Evolutionary conservation across 2,888 invertebrate species (phyloP), one percentile per base, ranked within the genome.

Genomic region (Lycia hirtaria): DNA sequence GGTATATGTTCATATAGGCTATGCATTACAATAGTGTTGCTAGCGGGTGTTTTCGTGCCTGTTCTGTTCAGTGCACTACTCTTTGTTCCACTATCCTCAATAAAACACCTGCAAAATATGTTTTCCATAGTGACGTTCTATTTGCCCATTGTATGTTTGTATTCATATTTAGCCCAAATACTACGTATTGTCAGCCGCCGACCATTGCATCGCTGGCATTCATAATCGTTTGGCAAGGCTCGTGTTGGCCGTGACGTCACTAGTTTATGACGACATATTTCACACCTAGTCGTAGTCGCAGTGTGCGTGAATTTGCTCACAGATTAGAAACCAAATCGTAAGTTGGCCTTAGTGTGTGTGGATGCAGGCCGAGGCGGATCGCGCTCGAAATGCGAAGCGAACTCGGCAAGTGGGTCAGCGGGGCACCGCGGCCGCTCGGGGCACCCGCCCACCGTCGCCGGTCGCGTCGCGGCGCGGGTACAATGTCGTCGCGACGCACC

Each of bases 371-470:
- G 57, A 81, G 81, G 84, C 85, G 80, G 82, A 83, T 83, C 87
- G 87, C 82, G 87, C 80, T 87, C 83, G 83, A 84, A 85, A 89
- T 88, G 89, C 89, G 89, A 88, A 86, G 88, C 78, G 54, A 54
- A 83, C 81, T 84, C 83, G 73, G 82, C 85, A 91, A 87, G 78
- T 91, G 83, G 91, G 91, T 91, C 88, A 90, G 81, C 87, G 77
- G 92, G 88, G 80, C 89, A 86, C 84, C 78, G 73, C 81, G 41
- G 43, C 82, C 76, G 76, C 73, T 73, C 75, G 76, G 75, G 74
- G 70, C 74, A 73, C 75, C 74, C 71, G 72, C 73, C 69, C 71
- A 69, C 47, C 44, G 45, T 9, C 56, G 44, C 50, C 37, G 41
- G 72, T 28, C 30, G 9, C 9, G 35, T 28, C 44, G 17, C 30